Percentiles rank a stretch among this genome's conserved stretches.
Conservation (phyloP, 2,888 invertebrate genomes). For the Sialis fuliginosa region DNA sequence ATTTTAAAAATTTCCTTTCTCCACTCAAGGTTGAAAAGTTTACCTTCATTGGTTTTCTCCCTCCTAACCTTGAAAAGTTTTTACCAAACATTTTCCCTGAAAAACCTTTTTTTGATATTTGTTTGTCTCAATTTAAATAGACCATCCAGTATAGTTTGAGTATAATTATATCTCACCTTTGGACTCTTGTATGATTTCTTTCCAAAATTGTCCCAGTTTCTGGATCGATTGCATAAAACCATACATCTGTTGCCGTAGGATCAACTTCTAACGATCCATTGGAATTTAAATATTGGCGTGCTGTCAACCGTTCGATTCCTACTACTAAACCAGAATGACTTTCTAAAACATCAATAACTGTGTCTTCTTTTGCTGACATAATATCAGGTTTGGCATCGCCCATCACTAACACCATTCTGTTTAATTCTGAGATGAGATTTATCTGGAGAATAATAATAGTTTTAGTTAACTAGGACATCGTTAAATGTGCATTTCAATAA, state of each 20-base stretch:
- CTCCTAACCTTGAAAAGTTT: too few species aligned
- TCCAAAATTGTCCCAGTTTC: constrained; percentile 52
- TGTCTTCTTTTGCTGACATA: constrained; percentile 33
- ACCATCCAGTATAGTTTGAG: too few species aligned
- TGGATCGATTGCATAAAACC: constrained; percentile 76
- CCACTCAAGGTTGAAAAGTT: too few species aligned
- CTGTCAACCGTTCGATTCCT: constrained; percentile 70
- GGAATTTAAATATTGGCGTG: constrained; percentile 49
- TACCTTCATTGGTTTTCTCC: too few species aligned
- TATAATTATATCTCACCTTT: constrained; percentile 31
- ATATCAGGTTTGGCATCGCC: constrained; percentile 55
- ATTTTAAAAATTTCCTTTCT: too few species aligned
- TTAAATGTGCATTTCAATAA: constrained; percentile 14
- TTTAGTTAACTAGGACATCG: neutral
- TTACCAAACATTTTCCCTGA: too few species aligned
- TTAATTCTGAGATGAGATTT: constrained; percentile 59
- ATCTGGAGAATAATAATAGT: constrained; percentile 27
- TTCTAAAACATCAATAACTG: constrained; percentile 44
- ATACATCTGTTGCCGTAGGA: constrained; percentile 61
- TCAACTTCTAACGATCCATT: constrained; percentile 60
- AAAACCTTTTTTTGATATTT: too few species aligned
- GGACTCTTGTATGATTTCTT: constrained; percentile 51
- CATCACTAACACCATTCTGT: constrained; percentile 63
- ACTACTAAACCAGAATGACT: constrained; percentile 57
- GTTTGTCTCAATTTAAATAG: too few species aligned